These are phyloP conservation scores for Lateolabrax maculatus DNA, from an alignment of 2,797 vertebrate genomes.

Conservation along the genomic window DNA sequence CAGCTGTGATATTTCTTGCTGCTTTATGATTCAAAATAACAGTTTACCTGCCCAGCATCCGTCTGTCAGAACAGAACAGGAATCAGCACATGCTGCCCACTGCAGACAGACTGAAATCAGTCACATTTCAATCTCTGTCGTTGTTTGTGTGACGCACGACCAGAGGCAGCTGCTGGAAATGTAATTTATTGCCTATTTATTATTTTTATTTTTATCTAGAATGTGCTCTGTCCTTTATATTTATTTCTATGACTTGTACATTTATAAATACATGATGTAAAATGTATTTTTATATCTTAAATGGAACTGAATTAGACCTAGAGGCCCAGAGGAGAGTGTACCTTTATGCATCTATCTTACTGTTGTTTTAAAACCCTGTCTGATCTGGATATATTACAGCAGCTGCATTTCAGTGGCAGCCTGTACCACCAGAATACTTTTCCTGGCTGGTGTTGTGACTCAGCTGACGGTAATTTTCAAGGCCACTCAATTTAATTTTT, in stretches of 20 bases:
- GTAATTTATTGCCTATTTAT: constrained; percentile 23
- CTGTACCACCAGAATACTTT: neutral
- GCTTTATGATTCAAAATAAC: constrained; percentile 34
- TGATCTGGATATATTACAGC: constrained; percentile 35
- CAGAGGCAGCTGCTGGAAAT: constrained; percentile 29
- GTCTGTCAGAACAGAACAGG: constrained; percentile 19
- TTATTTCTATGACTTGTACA: neutral
- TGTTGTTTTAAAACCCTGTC: constrained; percentile 1
- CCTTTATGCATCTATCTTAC: neutral
- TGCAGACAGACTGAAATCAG: constrained; percentile 21
- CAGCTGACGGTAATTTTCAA: constrained; percentile 19
- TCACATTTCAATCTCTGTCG: constrained; percentile 17
- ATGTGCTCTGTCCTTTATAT: too few species aligned
- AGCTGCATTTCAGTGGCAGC: constrained; percentile 15
- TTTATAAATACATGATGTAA: neutral
- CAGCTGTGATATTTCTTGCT: constrained; percentile 32
- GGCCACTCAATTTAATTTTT: neutral
- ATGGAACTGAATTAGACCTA: constrained; percentile 1
- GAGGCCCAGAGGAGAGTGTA: neutral
- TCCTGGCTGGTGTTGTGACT: constrained; percentile 14
- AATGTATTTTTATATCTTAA: constrained; percentile 1
- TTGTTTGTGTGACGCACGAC: constrained; percentile 1
- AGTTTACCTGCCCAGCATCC: constrained; percentile 12
- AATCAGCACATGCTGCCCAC: neutral
- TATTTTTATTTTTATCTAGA: neutral